phyloP scores from a whole-genome alignment of 1,140 invertebrate species.

The Lepidurus apus region DNA sequence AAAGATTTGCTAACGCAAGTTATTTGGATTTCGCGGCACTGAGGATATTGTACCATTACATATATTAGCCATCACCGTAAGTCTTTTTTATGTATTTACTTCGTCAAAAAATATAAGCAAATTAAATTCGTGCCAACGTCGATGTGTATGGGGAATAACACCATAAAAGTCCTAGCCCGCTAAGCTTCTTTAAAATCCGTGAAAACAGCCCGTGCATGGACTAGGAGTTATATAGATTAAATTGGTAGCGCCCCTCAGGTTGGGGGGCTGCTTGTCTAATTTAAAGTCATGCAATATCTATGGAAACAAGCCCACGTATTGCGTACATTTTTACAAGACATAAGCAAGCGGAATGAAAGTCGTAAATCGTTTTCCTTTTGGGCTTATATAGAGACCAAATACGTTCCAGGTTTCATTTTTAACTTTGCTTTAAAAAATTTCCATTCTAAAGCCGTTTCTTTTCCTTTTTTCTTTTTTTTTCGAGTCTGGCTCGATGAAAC shows the following conservation, averaged over 20 bases:
- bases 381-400: no score
- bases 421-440: no score
- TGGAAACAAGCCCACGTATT: background rate
- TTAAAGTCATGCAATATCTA: constrained; percentile 14
- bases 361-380: no score
- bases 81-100: background rate
- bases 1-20: no score
- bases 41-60: background rate
- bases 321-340: no score
- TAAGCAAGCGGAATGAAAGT: no score
- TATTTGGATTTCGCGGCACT: no score
- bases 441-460: no score
- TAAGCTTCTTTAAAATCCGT: background rate
- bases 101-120: background rate
- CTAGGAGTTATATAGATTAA: constrained; percentile 6
- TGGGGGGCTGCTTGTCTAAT: constrained; percentile 7
- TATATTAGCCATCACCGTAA: background rate
- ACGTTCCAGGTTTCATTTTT: no score
- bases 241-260: constrained; percentile 1
- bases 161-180: background rate
- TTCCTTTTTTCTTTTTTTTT: no score
- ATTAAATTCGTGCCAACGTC: background rate
- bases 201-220: background rate
- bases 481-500: no score
- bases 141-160: background rate